Evolutionary conservation across 2,797 vertebrate species (phyloP).

Genomic region (Lepus townsendii): DNA sequence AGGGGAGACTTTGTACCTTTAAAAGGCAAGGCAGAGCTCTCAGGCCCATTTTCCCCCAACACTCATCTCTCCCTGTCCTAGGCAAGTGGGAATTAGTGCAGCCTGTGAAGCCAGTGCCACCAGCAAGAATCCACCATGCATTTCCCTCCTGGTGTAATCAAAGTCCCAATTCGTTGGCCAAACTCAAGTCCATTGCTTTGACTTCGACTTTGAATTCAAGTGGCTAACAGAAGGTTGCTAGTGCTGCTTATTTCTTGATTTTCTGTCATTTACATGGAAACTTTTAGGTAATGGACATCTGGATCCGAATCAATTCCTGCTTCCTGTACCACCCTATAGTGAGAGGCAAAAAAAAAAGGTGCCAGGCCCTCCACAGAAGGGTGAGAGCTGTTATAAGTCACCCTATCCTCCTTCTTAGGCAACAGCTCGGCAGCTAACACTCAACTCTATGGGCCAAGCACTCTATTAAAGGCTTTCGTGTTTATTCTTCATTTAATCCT

Average conservation of each 20-base stretch:
- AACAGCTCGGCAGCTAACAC: not conserved
- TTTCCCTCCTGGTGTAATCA: not conserved
- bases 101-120: not conserved
- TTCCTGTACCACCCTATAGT: constrained; percentile 17
- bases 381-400: not conserved
- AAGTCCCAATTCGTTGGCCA: not conserved
- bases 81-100: not conserved
- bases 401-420: not conserved
- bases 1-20: not conserved
- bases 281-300: not conserved
- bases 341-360: not conserved
- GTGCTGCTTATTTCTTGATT: constrained; percentile 20
- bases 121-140: not conserved
- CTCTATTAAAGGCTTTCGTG: not conserved
- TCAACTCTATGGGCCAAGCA: not conserved
- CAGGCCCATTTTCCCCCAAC: not conserved
- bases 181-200: constrained; percentile 38
- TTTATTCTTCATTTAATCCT: constrained; percentile 25
- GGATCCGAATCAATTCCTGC: not conserved
- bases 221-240: not conserved
- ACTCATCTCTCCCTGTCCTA: not conserved
- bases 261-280: not conserved
- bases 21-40: not conserved
- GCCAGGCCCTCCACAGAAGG: not conserved
- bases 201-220: constrained; percentile 54